Conservation (phyloP, 2,113 vertebrate species). For the Xerus inauris region DNA sequence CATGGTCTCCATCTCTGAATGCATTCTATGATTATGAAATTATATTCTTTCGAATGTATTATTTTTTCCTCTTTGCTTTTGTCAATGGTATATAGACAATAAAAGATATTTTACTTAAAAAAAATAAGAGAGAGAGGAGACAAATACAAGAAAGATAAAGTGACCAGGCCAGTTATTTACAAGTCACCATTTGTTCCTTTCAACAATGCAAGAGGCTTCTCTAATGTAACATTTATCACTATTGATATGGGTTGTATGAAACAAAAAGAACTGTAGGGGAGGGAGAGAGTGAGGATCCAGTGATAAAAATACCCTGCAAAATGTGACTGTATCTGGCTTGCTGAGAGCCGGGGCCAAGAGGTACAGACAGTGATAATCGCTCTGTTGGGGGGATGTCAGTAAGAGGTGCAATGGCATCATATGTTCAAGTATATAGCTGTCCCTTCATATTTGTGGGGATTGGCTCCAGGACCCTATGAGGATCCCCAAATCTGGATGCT, state of each 20-base stretch:
- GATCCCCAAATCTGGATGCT: neutral
- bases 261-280: neutral
- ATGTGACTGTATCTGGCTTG: neutral
- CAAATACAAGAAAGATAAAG: conserved; percentile 3
- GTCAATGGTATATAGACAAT: neutral
- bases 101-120: neutral
- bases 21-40: conserved; percentile 53
- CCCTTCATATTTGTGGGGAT: neutral
- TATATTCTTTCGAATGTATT: conserved; percentile 33
- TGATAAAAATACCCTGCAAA: conserved; percentile 19
- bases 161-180: conserved; percentile 33
- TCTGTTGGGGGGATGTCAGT: neutral
- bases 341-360: neutral
- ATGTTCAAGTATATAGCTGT: neutral
- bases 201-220: neutral
- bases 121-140: neutral
- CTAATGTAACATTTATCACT: conserved; percentile 9
- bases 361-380: neutral
- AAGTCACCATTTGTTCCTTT: conserved; percentile 39
- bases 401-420: neutral
- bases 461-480: neutral
- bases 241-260: neutral
- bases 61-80: conserved; percentile 46
- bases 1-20: conserved; percentile 39
- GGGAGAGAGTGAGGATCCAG: neutral